These are phyloP conservation scores for Drosophila anceps DNA, from an alignment of 2,888 invertebrate species.

Conservation along the genomic window DNA sequence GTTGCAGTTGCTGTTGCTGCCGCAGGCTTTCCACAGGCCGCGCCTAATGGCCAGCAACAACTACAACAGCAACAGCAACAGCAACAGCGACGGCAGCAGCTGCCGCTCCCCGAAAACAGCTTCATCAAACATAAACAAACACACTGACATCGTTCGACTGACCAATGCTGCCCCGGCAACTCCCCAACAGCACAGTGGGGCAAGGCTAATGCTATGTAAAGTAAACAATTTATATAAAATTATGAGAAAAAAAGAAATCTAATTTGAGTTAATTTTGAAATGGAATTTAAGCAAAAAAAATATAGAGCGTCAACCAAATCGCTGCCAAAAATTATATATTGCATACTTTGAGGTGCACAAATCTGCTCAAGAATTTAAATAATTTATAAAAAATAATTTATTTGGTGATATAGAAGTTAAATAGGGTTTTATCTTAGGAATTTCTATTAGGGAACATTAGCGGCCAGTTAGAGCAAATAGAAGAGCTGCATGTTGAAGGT, in stretches of 20 bases:
- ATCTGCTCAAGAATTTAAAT: too few relatives aligned
- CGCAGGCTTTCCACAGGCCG: constrained; percentile 59
- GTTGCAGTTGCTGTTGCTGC: constrained; percentile 22
- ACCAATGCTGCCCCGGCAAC: constrained; percentile 52
- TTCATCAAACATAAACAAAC: constrained; percentile 77
- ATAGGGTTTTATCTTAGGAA: too few relatives aligned
- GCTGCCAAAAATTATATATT: background rate
- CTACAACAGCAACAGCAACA: constrained; percentile 67
- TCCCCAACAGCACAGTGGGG: constrained; percentile 39
- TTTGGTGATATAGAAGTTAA: too few relatives aligned
- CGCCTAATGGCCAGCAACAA: constrained; percentile 79
- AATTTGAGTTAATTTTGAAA: too few relatives aligned
- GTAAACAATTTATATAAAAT: background rate
- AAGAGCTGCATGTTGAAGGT: too few relatives aligned
- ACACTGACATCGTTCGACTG: constrained; percentile 56
- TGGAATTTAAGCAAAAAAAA: background rate
- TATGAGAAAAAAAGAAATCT: background rate
- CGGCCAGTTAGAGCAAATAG: too few relatives aligned
- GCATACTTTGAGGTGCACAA: constrained; percentile 40
- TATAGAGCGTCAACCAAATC: background rate
- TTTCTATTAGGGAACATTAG: too few relatives aligned
- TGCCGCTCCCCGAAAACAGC: constrained; percentile 71
- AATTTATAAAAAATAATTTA: too few relatives aligned
- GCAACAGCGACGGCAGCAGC: constrained; percentile 30
- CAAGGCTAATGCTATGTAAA: background rate